phyloP scores from a whole-genome alignment of 1,140 invertebrate species.

The Vollenhovia emeryi region DNA sequence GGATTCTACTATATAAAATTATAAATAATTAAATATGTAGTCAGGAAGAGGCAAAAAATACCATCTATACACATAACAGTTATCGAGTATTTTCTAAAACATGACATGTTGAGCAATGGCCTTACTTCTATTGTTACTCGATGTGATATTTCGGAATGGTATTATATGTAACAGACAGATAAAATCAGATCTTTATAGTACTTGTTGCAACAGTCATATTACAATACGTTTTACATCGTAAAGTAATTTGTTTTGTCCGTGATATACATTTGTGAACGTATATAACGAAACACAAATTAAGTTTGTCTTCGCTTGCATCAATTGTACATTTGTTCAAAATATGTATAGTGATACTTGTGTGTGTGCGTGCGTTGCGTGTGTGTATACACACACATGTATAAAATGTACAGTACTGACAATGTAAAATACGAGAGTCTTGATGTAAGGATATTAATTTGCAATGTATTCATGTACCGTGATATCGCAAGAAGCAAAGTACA shows the following conservation, averaged over 20 bases:
- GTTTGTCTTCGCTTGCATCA: background rate
- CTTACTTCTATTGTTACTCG: constrained; percentile 15
- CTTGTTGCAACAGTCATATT: background rate
- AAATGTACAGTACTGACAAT: constrained; percentile 19
- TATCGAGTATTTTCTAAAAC: background rate
- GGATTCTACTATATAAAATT: background rate
- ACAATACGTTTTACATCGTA: background rate
- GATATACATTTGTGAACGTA: background rate
- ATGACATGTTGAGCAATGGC: background rate
- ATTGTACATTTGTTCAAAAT: constrained; percentile 21
- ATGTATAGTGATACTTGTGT: background rate
- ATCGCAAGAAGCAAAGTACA: constrained; percentile 54
- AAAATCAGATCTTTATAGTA: background rate
- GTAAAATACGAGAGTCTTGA: constrained; percentile 18
- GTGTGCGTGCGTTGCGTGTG: no score
- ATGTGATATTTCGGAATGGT: background rate
- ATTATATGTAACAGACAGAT: background rate
- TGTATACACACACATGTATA: background rate
- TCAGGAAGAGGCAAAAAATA: background rate
- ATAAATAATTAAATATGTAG: background rate
- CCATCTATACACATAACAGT: background rate
- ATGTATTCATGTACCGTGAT: constrained; percentile 7
- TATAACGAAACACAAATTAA: background rate
- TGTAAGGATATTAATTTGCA: constrained; percentile 32
- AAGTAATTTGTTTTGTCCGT: background rate